Evolutionary conservation across 2,888 invertebrate genomes (phyloP), one percentile per base, ranked within the genome.

Genomic region (Ethmia dodecea): DNA sequence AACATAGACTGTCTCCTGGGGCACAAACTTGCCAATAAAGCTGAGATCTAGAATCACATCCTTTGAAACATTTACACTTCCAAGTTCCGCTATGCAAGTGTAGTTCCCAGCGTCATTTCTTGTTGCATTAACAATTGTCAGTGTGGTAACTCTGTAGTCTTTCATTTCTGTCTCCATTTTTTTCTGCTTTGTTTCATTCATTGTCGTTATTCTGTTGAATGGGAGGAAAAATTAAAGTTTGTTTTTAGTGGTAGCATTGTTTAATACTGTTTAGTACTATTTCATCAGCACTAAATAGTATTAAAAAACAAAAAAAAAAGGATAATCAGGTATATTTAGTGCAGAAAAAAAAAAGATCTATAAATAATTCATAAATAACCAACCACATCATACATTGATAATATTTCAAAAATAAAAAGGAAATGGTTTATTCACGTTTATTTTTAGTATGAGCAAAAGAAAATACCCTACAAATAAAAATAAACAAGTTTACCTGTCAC

Each of bases 41-140:
- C 68, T 66, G 29, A 80, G 43, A 38, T 81, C 65, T 12, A 83
- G 44, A 1, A 43, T 13, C 1, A 49, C 45, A 0, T 39, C 42
- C 28, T 40, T 55, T 6, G 54, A 52, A 0, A 34, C 39, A 15
- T 39, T 49, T 12, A 40, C 42, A 1, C 62, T 64, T 0, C 47
- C 67, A 1, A 53, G 26, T 11, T 35, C 56, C 1, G 66, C 62
- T 3, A 57, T 16, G 32, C 86, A 86, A 0, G 70, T 72, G 52
- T 81, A 86, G 42, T 76, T 67, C 0, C 83, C 84, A 0, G 71
- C 62, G 12, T 81, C 71, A 0, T 42, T 48, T 1, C 53, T 41
- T 0, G 64, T 74, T 0, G 69, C 61, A 24, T 76, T 65, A 0
- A 37, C 13, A 10, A 86, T 63, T 0, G 47, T 55, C 20, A 86